Evolutionary conservation across 2,888 invertebrate species (phyloP), one percentile per base, ranked within the genome.

Genomic region (Erebia epiphron): DNA sequence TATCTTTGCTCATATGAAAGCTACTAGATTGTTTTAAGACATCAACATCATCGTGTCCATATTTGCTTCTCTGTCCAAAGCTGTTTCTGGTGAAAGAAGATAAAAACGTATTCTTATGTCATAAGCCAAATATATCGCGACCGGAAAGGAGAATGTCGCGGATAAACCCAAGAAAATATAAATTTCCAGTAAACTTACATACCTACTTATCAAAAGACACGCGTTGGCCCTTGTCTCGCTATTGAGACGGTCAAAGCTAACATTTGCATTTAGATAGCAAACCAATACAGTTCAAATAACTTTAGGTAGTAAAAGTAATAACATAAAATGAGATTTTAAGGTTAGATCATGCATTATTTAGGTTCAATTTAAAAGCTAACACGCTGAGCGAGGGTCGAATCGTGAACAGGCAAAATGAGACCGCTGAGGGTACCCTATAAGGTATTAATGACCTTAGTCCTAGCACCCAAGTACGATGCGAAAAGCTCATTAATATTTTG

Each of bases 291-390:
- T 71, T 73, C 71, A 76, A 75, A 75, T 75, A 74, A 74, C 73
- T 72, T 72, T 72, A 71, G 73, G 71, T 71, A 72, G 71, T 73
- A 75, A 73, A 76, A 73, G 76, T 75, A 76, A 76, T 77, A 75
- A 73, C 75, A 82, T 81, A 84, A 83, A 82, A 85, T 79, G 82
- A 81, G 80, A 82, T 82, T 85, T 85, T 83, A 83, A 80, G 85
- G 82, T 81, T 80, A 82, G 77, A 81, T 84, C 78, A 86, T 89
- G 82, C 84, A 88, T 87, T 88, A 91, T 91, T 89, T 84, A 91
- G 76, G 82, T 88, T 83, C 86, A 88, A 88, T 90, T 90, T 89
- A 84, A 89, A 88, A 87, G 88, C 86, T 86, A 87, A 90, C 84
- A 82, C 79, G 80, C 83, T 84, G 80, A 81, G 83, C 83, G 83